A percentile compares a stretch with the other conserved stretches of the same genome.
Evolutionary conservation across 2,888 invertebrate genomes (phyloP).

Genomic region (Sinotaia quadrata): DNA sequence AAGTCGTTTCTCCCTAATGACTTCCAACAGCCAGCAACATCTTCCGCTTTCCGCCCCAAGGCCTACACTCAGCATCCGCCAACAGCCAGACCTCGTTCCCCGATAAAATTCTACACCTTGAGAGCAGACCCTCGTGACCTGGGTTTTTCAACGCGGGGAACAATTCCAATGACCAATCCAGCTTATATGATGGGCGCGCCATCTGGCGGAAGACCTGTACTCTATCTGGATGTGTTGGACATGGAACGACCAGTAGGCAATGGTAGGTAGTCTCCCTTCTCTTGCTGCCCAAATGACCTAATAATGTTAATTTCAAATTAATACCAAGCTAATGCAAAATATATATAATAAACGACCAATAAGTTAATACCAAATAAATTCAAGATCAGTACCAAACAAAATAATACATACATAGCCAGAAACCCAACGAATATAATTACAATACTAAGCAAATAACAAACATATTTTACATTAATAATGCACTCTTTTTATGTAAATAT

Average conservation of each 20-base stretch:
- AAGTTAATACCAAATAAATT: too few relatives aligned
- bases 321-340: too few relatives aligned
- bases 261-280: too few relatives aligned
- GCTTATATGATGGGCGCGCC: slow-evolving; percentile 22
- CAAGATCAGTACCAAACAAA: too few relatives aligned
- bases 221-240: slow-evolving; percentile 32
- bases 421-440: too few relatives aligned
- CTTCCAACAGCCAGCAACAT: background rate
- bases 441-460: too few relatives aligned
- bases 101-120: slow-evolving; percentile 39
- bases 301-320: too few relatives aligned
- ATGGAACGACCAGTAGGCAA: background rate
- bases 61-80: slow-evolving; percentile 32
- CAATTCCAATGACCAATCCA: slow-evolving; percentile 20
- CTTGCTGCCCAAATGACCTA: too few relatives aligned
- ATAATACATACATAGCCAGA: too few relatives aligned
- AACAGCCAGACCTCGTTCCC: slow-evolving; percentile 27
- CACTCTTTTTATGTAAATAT: too few relatives aligned
- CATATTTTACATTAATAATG: too few relatives aligned
- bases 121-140: slow-evolving; percentile 29
- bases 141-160: background rate
- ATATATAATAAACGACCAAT: too few relatives aligned
- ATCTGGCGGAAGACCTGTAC: slow-evolving; percentile 30
- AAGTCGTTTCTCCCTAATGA: background rate
- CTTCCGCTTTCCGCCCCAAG: slow-evolving; percentile 22